These are phyloP conservation scores for Papilio polytes DNA, from an alignment of 1,140 invertebrate genomes.

Conservation along the genomic window DNA sequence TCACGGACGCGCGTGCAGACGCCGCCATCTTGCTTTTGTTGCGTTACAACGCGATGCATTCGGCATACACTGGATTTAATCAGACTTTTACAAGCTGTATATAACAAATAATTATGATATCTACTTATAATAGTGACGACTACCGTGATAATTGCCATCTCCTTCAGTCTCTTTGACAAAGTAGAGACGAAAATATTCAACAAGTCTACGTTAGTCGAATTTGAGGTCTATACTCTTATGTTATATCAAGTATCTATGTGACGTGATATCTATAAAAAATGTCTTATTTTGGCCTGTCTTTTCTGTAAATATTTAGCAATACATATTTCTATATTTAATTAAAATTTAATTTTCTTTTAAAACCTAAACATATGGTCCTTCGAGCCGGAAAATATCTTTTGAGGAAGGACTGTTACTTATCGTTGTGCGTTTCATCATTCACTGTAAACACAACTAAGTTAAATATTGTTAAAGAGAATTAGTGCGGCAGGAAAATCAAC, in stretches of 20 bases:
- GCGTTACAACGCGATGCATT: conserved; percentile 44
- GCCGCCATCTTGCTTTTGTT: conserved; percentile 61
- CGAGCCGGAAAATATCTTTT: not conserved
- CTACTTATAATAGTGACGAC: not conserved
- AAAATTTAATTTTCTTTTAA: too few relatives aligned
- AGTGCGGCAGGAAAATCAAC: conserved; percentile 22
- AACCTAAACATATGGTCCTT: too few relatives aligned
- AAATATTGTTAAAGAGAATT: conserved; percentile 25
- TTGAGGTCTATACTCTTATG: too few relatives aligned
- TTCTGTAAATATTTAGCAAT: not conserved
- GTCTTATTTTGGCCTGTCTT: too few relatives aligned
- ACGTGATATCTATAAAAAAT: too few relatives aligned
- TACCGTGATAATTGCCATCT: too few relatives aligned
- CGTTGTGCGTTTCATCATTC: conserved; percentile 21
- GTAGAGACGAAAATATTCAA: too few relatives aligned
- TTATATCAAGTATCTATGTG: too few relatives aligned
- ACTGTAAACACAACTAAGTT: not conserved
- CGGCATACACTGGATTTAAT: not conserved
- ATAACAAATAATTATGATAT: not conserved
- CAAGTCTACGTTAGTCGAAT: too few relatives aligned
- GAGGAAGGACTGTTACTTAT: not conserved
- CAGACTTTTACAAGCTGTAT: not conserved
- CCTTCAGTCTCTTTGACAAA: too few relatives aligned
- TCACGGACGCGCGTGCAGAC: conserved; percentile 61
- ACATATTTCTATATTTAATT: not conserved